These are phyloP conservation scores for Lineus longissimus DNA, from an alignment of 1,140 invertebrate species.

Conservation along the genomic window DNA sequence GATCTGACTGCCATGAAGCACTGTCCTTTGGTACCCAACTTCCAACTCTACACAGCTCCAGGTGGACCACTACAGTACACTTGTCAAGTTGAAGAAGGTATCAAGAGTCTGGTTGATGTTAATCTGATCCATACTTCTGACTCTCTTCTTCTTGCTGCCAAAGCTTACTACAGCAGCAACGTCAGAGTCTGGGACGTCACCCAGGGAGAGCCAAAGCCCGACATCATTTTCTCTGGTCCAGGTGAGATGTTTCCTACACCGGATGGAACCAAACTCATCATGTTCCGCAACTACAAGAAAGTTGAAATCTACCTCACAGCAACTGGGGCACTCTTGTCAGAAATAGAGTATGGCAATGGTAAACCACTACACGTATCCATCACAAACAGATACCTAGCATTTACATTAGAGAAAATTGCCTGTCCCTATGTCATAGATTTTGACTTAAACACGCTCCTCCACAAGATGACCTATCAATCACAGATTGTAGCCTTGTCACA, in stretches of 20 bases:
- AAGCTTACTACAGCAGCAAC: slow-evolving; percentile 27
- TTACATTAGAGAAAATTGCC: slow-evolving; percentile 90
- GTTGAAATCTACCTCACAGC: slow-evolving; percentile 33
- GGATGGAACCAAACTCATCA: slow-evolving; percentile 32
- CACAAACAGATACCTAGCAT: slow-evolving; percentile 77
- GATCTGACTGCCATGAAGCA: slow-evolving; percentile 37
- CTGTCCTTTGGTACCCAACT: slow-evolving; percentile 75
- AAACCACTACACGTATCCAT: slow-evolving; percentile 71
- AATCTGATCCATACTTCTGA: slow-evolving; percentile 32
- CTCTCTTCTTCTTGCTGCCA: slow-evolving; percentile 35
- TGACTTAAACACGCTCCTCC: slow-evolving; percentile 43
- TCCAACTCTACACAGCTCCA: slow-evolving; percentile 41
- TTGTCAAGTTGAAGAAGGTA: slow-evolving; percentile 24
- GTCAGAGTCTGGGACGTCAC: slow-evolving; percentile 38
- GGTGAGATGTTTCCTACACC: slow-evolving; percentile 33
- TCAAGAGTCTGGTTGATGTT: slow-evolving; percentile 27
- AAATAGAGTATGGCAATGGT: slow-evolving; percentile 29
- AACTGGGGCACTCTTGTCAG: slow-evolving; percentile 29
- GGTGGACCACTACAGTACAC: slow-evolving; percentile 41
- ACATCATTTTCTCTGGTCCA: slow-evolving; percentile 65
- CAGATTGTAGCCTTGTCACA: slow-evolving; percentile 84
- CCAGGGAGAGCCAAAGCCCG: slow-evolving; percentile 33
- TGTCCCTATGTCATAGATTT: slow-evolving; percentile 68
- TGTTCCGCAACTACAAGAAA: slow-evolving; percentile 28
- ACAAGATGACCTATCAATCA: slow-evolving; percentile 63